Evolutionary conservation across 2,888 invertebrate species (phyloP), one percentile per base, ranked within the genome.

Genomic region (Fragum fragum): DNA sequence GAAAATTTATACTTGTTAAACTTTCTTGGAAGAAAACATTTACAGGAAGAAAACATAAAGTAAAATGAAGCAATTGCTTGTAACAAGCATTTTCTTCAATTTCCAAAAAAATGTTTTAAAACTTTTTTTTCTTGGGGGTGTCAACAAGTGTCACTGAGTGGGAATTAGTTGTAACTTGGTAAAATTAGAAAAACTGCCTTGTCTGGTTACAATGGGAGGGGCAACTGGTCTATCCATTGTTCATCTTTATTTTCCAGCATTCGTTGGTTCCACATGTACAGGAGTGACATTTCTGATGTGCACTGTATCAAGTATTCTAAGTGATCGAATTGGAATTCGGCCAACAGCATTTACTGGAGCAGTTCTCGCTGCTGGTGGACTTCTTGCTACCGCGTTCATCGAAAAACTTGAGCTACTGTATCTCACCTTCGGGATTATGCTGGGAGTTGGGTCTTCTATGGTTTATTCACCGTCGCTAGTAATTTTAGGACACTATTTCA

Each of bases 381-480:
- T 98, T 95, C 93, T 98, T 71, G 93, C 97, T 18, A 97, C 98
- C 14, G 98, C 98, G 0, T 97, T 97, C 91, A 96, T 96, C 86
- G 95, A 95, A 26, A 93, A 96, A 95, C 96, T 98, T 18, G 96
- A 96, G 89, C 96, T 96, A 21, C 96, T 98, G 73, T 98, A 96
- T 94, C 95, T 98, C 81, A 98, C 98, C 0, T 98, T 98, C 93
- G 98, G 98, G 14, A 95, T 98, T 36, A 96, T 98, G 96, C 97
- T 97, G 89, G 98, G 98, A 0, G 93, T 97, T 39, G 98, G 98
- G 14, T 97, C 97, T 1, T 98, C 98, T 0, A 95, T 98, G 66
- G 97, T 97, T 0, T 98, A 99, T 95, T 98, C 98, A 0, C 98
- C 98, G 18, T 98, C 98, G 5, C 95, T 99, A 68, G 98, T 98